Evolutionary conservation across 2,113 vertebrate genomes (phyloP), one percentile per base, ranked within the genome.

Genomic region (Mesoclemmys tuberculata): DNA sequence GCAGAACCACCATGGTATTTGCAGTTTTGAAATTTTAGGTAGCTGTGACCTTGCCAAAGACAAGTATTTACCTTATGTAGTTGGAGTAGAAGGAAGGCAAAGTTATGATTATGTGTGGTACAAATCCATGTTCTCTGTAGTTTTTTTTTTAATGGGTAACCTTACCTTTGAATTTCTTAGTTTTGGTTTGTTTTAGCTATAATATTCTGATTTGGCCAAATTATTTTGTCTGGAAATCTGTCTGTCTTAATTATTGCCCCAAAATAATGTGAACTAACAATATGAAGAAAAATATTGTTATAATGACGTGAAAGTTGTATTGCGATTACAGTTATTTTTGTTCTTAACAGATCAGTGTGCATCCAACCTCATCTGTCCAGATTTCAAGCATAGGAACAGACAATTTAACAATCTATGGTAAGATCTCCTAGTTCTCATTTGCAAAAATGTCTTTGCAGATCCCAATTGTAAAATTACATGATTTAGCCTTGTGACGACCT

Each of bases 401-500:
- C 0, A 1, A 10, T 5, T 22, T 49, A 5, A 0, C 2, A 7
- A 29, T 3, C 64, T 46, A 1, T 0, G 75, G 93, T 87, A 52
- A 92, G 94, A 71, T 44, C 46, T 51, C 29, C 4, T 55, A 4
- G 41, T 54, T 75, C 27, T 1, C 5, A 3, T n/a, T 26, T 31
- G 2, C 84, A 38, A 22, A 41, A 14, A 0, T 2, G 0, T 29
- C 1, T 77, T 41, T 71, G 35, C 48, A 52, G 41, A 61, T 61
- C 22, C 31, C 41, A 8, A 0, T 46, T 46, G 10, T 38, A 38
- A n/a, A 55, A 21, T 48, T 27, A 35, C 7, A 22, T 29, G 3
- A 13, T 7, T 88, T 9, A n/a, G 77, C 48, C 4, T 38, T 35
- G 4, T 1, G 2, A 1, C 0, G 49, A 21, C 44, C 61, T 38